phyloP scores from a whole-genome alignment of 2,888 invertebrate species.

The Theodoxus fluviatilis region DNA sequence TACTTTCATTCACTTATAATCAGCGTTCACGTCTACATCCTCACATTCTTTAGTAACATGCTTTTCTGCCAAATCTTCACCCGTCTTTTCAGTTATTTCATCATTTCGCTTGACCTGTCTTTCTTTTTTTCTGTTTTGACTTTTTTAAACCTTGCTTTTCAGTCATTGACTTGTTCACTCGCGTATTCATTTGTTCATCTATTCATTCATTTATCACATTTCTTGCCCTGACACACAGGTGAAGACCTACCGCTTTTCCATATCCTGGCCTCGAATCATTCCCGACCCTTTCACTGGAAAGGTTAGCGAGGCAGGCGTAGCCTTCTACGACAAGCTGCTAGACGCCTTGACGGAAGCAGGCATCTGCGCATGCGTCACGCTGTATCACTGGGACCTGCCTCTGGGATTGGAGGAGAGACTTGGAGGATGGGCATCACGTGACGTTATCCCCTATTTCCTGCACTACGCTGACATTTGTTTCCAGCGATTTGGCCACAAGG shows the following conservation, averaged over 20 bases:
- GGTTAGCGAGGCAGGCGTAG: conserved; percentile 75
- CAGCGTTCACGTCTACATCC: too few species aligned
- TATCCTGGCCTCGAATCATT: conserved; percentile 77
- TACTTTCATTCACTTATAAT: too few species aligned
- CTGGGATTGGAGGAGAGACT: conserved; percentile 54
- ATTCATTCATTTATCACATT: too few species aligned
- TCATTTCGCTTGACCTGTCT: too few species aligned
- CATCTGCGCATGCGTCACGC: conserved; percentile 72
- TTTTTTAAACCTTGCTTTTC: not conserved
- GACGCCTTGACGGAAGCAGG: conserved; percentile 72
- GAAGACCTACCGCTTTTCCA: conserved; percentile 59
- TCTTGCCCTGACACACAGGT: conserved; percentile 31
- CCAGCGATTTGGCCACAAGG: conserved; percentile 60
- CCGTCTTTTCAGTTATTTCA: too few species aligned
- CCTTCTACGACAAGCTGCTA: conserved; percentile 80
- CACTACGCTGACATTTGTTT: conserved; percentile 63
- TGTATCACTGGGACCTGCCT: conserved; percentile 65
- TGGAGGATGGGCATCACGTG: conserved; percentile 64
- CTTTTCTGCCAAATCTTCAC: too few species aligned
- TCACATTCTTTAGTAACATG: too few species aligned
- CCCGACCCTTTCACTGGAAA: conserved; percentile 69
- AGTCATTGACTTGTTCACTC: not conserved
- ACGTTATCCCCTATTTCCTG: conserved; percentile 55
- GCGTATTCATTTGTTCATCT: too few species aligned
- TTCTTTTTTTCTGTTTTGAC: not conserved